phyloP scores from a whole-genome alignment of 2,113 vertebrate genomes.

The Epinephelus lanceolatus region DNA sequence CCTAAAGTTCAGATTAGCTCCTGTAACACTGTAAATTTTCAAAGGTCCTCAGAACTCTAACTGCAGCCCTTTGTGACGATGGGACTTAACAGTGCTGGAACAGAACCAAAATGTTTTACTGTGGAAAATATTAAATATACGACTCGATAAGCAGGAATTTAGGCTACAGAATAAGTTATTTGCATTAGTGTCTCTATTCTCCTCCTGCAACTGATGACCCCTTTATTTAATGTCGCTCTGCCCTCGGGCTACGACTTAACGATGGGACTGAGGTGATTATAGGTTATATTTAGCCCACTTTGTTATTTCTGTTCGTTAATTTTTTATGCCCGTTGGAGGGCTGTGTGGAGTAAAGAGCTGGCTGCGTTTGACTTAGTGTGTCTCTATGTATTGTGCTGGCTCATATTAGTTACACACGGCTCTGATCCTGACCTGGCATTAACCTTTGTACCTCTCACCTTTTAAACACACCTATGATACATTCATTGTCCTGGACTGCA shows the following conservation, averaged over 20 bases:
- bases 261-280: conserved; percentile 26
- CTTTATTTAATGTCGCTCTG: conserved; percentile 30
- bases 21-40: neutral
- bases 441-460: conserved; percentile 16
- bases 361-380: conserved; percentile 14
- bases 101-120: neutral
- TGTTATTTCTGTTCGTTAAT: conserved; percentile 50
- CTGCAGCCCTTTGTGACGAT: neutral
- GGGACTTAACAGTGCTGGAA: neutral
- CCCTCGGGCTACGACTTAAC: conserved; percentile 43
- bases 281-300: conserved; percentile 63
- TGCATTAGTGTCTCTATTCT: neutral
- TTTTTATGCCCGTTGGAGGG: conserved; percentile 44
- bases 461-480: conserved; percentile 2
- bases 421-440: conserved; percentile 19
- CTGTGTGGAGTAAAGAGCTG: neutral
- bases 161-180: neutral
- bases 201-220: conserved; percentile 23
- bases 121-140: neutral
- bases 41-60: neutral
- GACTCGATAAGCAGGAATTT: neutral
- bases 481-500: neutral
- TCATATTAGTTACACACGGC: conserved; percentile 26
- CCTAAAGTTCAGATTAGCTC: neutral
- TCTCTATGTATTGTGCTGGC: conserved; percentile 13